phyloP scores from a whole-genome alignment of 1,140 invertebrate species.

The Aradophagus sp. region DNA sequence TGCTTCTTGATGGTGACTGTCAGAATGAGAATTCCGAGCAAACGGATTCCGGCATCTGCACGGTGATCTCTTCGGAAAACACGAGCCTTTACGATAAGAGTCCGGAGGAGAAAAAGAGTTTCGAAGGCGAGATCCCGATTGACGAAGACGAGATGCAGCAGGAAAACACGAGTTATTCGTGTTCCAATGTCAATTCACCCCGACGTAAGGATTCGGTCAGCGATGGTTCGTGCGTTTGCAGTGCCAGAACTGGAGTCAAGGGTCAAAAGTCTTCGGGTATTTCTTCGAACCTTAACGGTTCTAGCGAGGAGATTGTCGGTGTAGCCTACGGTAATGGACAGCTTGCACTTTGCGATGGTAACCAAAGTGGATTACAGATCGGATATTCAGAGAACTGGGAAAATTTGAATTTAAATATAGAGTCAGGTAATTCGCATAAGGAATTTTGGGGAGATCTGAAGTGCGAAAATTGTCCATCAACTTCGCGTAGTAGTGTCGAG shows the following conservation, averaged over 20 bases:
- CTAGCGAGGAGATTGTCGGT: slow-evolving; percentile 70
- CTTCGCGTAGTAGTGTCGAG: slow-evolving; percentile 62
- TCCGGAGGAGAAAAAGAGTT: slow-evolving; percentile 71
- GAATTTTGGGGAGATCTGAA: slow-evolving; percentile 72
- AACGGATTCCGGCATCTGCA: slow-evolving; percentile 82
- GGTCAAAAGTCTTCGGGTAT: slow-evolving; percentile 61
- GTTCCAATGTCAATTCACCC: slow-evolving; percentile 67
- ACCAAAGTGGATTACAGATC: slow-evolving; percentile 67
- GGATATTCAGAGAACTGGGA: slow-evolving; percentile 74
- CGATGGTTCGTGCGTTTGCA: slow-evolving; percentile 65
- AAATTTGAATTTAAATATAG: slow-evolving; percentile 70
- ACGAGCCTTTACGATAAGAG: slow-evolving; percentile 78
- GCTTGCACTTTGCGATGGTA: slow-evolving; percentile 69
- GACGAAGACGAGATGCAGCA: slow-evolving; percentile 60
- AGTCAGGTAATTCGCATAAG: slow-evolving; percentile 61
- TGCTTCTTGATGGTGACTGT: slow-evolving; percentile 75
- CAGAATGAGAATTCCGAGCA: slow-evolving; percentile 76
- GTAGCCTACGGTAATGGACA: slow-evolving; percentile 70
- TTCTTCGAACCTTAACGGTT: slow-evolving; percentile 67
- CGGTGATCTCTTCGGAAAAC: slow-evolving; percentile 78
- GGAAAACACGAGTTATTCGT: slow-evolving; percentile 70
- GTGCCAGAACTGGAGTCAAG: slow-evolving; percentile 43
- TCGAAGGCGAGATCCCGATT: slow-evolving; percentile 61
- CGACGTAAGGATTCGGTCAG: slow-evolving; percentile 63
- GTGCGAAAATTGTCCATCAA: slow-evolving; percentile 70